Conservation (phyloP, 1,140 invertebrate genomes). For the Tetranychus urticae region DNA sequence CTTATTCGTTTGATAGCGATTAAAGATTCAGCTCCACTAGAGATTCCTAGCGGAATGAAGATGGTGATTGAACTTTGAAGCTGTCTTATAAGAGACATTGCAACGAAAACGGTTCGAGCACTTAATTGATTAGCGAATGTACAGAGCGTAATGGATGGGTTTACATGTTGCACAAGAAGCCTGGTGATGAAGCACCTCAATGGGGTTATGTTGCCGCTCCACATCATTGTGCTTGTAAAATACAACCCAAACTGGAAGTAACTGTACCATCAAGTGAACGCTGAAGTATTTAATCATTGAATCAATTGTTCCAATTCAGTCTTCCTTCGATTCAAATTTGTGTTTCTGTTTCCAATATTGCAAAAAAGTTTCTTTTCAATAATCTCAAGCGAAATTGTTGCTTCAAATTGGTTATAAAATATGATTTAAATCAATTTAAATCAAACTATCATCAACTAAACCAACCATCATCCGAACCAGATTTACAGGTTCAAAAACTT, state of each 20-base stretch:
- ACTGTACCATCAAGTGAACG: no score
- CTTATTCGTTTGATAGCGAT: constrained; percentile 37
- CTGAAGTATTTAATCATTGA: no score
- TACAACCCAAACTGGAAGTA: constrained; percentile 6
- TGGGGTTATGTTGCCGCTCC: constrained; percentile 12
- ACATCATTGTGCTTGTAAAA: constrained; percentile 15
- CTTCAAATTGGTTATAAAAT: no score
- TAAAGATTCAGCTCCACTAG: constrained; percentile 23
- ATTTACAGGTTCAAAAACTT: no score
- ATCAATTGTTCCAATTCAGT: no score
- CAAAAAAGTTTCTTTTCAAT: no score
- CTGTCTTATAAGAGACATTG: constrained; percentile 40
- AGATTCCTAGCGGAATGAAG: constrained; percentile 43
- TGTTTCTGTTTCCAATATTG: no score
- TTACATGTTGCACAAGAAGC: constrained; percentile 14
- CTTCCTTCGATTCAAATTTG: no score
- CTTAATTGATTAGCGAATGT: constrained; percentile 24
- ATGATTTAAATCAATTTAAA: no score
- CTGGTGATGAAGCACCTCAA: constrained; percentile 7
- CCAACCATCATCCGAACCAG: no score
- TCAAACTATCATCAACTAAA: no score
- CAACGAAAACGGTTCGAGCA: constrained; percentile 48
- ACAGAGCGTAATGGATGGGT: constrained; percentile 15
- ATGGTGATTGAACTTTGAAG: constrained; percentile 38
- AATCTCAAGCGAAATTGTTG: no score